phyloP scores from a whole-genome alignment of 2,113 vertebrate genomes.

The Phasianus colchicus region DNA sequence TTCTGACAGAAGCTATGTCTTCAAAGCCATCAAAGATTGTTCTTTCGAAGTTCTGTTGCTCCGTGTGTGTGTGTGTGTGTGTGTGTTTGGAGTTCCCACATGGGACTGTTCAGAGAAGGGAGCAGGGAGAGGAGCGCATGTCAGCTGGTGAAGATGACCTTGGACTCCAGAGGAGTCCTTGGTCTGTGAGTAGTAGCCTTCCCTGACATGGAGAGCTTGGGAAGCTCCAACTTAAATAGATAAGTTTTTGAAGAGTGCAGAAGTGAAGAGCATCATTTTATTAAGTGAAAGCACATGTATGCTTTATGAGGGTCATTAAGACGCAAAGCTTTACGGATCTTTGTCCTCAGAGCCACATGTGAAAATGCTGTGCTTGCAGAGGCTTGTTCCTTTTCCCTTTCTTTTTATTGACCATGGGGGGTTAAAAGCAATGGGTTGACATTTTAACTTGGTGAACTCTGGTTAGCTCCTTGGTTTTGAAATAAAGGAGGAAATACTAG shows the following conservation, averaged over 20 bases:
- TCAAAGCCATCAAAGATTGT: neutral
- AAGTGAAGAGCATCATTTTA: neutral
- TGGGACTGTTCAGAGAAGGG: accelerated
- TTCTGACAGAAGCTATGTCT: neutral
- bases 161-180: neutral
- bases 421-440: neutral
- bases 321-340: neutral
- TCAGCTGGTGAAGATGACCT: neutral
- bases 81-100: neutral
- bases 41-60: neutral
- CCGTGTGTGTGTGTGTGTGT: too few species aligned
- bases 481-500: slow-evolving; percentile 2
- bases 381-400: neutral
- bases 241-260: neutral
- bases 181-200: neutral
- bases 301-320: neutral
- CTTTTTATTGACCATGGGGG: neutral
- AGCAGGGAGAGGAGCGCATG: accelerated
- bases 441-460: neutral
- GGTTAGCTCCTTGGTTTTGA: slow-evolving; percentile 12
- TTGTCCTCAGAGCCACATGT: neutral
- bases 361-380: neutral
- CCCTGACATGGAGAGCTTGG: neutral
- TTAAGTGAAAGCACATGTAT: neutral
- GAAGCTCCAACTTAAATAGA: neutral